These are phyloP conservation scores for Oncorhynchus kisutch DNA, from an alignment of 2,113 vertebrate genomes.

Conservation along the genomic window DNA sequence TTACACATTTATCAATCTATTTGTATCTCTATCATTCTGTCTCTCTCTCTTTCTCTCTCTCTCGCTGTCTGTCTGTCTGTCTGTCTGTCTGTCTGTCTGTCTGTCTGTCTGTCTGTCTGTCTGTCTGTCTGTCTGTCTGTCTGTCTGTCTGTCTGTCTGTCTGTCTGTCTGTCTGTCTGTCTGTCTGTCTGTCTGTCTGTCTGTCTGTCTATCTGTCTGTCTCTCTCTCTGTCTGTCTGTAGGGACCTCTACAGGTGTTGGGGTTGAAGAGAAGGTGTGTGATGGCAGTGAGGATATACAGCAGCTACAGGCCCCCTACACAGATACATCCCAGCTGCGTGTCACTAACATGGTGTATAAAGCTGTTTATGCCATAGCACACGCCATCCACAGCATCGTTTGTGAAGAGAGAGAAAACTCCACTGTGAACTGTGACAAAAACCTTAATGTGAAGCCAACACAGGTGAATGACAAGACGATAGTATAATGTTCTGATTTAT, in stretches of 20 bases:
- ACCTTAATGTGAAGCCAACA: conserved; percentile 28
- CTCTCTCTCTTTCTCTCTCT: too few species aligned
- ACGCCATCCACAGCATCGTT: conserved; percentile 56
- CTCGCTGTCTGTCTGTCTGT: neutral
- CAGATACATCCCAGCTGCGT: conserved; percentile 67
- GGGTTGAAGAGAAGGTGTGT: conserved; percentile 24
- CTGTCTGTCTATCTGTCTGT: too few species aligned
- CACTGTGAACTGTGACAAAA: conserved; percentile 44
- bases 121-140: too few species aligned
- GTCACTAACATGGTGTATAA: conserved; percentile 72
- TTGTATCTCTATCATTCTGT: too few species aligned
- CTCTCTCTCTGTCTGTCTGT: neutral
- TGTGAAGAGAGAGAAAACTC: conserved; percentile 39
- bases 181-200: fast-evolving
- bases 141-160: too few species aligned
- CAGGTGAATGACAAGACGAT: conserved; percentile 38
- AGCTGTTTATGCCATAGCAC: conserved; percentile 29
- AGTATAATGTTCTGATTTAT: too few species aligned
- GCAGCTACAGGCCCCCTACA: conserved; percentile 53
- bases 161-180: fast-evolving
- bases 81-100: fast-evolving
- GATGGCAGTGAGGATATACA: conserved; percentile 60
- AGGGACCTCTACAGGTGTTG: conserved; percentile 1
- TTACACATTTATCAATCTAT: too few species aligned
- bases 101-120: too few species aligned